Base-by-base conservation (phyloP, 2,797 vertebrate species). In the Rachycentron canadum region DNA sequence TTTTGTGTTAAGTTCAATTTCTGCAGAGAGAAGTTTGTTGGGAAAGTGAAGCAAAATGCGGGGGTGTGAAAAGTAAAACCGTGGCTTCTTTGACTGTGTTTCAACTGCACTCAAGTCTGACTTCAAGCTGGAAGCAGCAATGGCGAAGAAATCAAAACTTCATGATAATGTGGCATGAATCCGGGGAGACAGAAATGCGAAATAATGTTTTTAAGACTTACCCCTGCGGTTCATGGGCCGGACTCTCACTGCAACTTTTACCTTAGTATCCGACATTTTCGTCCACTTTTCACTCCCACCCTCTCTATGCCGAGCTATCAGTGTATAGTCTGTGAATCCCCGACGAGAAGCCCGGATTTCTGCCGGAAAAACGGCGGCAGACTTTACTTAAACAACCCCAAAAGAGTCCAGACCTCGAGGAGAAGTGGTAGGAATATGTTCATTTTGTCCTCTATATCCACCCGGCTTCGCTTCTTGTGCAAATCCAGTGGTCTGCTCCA, bases 201-300 rank as follows among this genome's bases (percentile, higher is more conserved):
- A 60, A 67, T 12, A 8, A 21, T 58, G 5, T 45, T 34, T 30
- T 0, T 6, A 10, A 26, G 28, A 93, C 95, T 97, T 93, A 98
- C 98, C 98, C 95, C 98, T 96, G 83, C 96, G 95, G 95, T 98
- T 99, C 97, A 99, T 96, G 82, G 98, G 98, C 93, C 97, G 98
- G 86, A 99, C 97, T 91, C 97, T 95, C 90, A 99, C 98, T 63
- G 97, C 97, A 88, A 99, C 98, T 96, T 98, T 98, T 94, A 99
- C 98, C 95, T 99, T 99, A 50, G 97, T 96, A 93, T 96, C 97
- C 96, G 97, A 98, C 98, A 99, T 99, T 96, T 96, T 97, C 65
- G 81, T 84, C 67, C 93, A 91, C 92, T 94, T 94, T 89, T 87
- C 70, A 61, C 83, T 88, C 79, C 89, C 77, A 89, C 89, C 87